These are phyloP conservation scores for Hydra vulgaris DNA, from an alignment of 30 jellyfish, hydroid and myxozoan species.

Conservation along the genomic window DNA sequence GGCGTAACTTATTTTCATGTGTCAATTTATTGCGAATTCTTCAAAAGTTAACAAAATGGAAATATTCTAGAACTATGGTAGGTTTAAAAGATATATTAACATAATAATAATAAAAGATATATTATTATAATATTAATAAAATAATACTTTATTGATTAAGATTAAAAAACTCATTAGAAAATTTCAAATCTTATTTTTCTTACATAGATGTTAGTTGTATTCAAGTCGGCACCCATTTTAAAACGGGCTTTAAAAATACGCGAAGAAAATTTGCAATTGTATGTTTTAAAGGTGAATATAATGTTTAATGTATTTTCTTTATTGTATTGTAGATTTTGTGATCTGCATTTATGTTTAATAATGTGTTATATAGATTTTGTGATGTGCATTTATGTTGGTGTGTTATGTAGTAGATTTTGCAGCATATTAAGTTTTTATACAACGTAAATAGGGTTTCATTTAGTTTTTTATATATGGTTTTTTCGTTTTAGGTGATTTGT, in stretches of 20 bases:
- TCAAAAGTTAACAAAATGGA: conserved; percentile 94
- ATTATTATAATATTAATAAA: too few relatives aligned
- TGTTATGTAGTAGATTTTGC: too few relatives aligned
- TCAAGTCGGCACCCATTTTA: conserved; percentile 94
- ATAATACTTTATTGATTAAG: too few relatives aligned
- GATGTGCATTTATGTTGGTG: too few relatives aligned
- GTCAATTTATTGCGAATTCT: conserved; percentile 70
- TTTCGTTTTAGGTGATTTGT: too few relatives aligned
- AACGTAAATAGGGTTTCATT: too few relatives aligned
- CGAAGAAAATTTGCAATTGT: conserved; percentile 77
- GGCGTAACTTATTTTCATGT: conserved; percentile 96
- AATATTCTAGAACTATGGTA: conserved; percentile 94
- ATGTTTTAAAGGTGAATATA: conserved; percentile 62
- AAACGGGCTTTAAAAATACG: conserved; percentile 83
- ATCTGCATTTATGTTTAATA: too few relatives aligned
- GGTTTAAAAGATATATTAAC: background rate
- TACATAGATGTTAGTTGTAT: conserved; percentile 84
- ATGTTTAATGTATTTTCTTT: background rate
- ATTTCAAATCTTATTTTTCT: background rate
- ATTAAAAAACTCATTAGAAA: background rate
- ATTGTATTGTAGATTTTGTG: too few relatives aligned
- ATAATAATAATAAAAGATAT: too few relatives aligned
- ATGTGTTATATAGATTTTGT: too few relatives aligned
- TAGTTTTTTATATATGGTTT: too few relatives aligned
- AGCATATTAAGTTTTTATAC: too few relatives aligned